phyloP scores from a whole-genome alignment of 2,888 invertebrate genomes.

The Drosophila borealis region DNA sequence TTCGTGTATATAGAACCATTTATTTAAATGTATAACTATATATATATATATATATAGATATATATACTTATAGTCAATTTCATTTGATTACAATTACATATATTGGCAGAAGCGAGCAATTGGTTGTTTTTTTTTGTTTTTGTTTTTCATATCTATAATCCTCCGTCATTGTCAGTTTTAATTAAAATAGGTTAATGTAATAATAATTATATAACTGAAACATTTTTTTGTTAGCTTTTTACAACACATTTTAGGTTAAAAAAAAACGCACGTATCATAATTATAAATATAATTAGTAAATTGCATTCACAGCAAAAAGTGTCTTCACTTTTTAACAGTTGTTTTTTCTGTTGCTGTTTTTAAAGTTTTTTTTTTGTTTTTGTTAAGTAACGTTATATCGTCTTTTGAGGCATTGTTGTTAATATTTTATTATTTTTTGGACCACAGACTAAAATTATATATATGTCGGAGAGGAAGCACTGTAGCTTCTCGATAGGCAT shows the following conservation, averaged over 20 bases:
- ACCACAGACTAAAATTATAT: conserved; percentile 46
- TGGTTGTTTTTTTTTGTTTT: conserved; percentile 44
- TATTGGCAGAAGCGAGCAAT: conserved; percentile 78
- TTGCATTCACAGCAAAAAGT: conserved; percentile 4
- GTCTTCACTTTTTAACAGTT: neutral
- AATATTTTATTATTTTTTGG: conserved; percentile 33
- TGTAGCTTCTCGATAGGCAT: no score
- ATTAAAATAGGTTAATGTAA: conserved; percentile 9
- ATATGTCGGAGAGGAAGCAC: no score
- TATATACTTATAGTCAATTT: conserved; percentile 29
- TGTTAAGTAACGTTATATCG: conserved; percentile 27
- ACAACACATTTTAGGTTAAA: conserved; percentile 24
- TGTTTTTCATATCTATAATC: conserved; percentile 19
- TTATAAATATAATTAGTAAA: conserved; percentile 4
- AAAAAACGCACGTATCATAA: conserved; percentile 17
- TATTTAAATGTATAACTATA: conserved; percentile 16
- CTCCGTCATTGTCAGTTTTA: neutral
- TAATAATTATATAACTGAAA: conserved; percentile 31
- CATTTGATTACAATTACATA: conserved; percentile 39
- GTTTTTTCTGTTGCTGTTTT: neutral
- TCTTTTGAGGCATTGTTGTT: conserved; percentile 44
- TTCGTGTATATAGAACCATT: conserved; percentile 19
- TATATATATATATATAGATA: conserved; percentile 7
- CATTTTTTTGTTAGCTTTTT: conserved; percentile 18
- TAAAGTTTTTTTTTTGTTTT: conserved; percentile 1